Base-by-base conservation (phyloP, 1,140 invertebrate species). In the Drosophila leontia region DNA sequence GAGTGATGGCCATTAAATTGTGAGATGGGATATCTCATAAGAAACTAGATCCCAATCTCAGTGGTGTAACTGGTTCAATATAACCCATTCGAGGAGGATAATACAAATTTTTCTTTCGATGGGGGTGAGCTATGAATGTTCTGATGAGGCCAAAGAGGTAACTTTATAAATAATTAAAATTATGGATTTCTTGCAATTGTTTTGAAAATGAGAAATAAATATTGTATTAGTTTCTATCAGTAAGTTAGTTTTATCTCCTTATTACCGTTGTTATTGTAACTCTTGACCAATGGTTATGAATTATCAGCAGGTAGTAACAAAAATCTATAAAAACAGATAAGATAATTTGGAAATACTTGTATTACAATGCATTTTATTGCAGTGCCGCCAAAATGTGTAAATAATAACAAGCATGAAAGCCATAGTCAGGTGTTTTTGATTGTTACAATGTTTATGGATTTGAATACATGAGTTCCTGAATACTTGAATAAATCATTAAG, bases 1-100 rank as follows among this genome's bases (percentile, higher is more conserved):
- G 53, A 39, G 35, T 56, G 8, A 56, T 56, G 53, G 19, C 6
- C 19, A 56, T 56, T 0, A 56, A 56, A 56, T 56, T 56, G 35
- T 56, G 19, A 56, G 53, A 6, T 55, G 51, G 32, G 12, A 23
- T 13, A 19, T 8, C 13, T 37, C 5, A 37, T 15, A 23, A 8
- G 3, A 7, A 19, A 55, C 13, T 37, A 9, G 34, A 19, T 39
- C 13, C 11, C 13, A 23, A 37, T 55, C 19, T 51, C 3, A 19
- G n/a, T 34, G 34, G n/a, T 13, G 5, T 12, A 34, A 51, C 5
- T 34, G 19, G 47, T 48, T 26, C 7, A 1, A 23, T 23, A 45
- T 29, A 29, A 29, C 4, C 26, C 26, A 29, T 29, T 29, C 5
- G 26, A 7, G 26, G 26, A 29, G 26, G 26, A 29, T 29, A 29